Evolutionary conservation across 2,113 vertebrate genomes (phyloP).

Genomic region (Fulmarus glacialis): DNA sequence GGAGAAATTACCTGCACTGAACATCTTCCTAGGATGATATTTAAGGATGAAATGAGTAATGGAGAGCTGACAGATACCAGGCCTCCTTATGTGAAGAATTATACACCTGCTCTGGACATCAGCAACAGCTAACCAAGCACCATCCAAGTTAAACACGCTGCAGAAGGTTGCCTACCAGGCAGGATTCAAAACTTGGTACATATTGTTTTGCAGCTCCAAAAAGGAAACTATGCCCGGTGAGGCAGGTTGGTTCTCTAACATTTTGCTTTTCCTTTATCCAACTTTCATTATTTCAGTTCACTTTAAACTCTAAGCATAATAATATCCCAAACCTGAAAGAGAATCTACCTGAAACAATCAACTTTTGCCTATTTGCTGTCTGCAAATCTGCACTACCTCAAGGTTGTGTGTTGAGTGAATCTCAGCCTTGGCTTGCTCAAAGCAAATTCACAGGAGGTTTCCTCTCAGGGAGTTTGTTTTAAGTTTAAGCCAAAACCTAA

Average conservation of each 20-base stretch:
- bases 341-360: neutral
- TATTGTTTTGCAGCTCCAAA: neutral
- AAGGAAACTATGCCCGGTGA: neutral
- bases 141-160: neutral
- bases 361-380: neutral
- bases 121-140: neutral
- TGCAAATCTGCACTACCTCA: neutral
- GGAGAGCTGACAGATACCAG: neutral
- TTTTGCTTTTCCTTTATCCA: neutral
- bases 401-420: neutral
- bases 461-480: fast-evolving
- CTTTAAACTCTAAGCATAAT: neutral
- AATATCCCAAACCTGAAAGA: neutral
- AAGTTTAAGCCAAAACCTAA: neutral
- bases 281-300: neutral
- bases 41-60: neutral
- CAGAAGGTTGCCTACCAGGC: neutral
- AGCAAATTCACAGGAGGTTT: neutral
- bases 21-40: neutral
- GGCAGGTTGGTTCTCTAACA: neutral
- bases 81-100: neutral
- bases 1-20: neutral
- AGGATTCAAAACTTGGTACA: neutral
- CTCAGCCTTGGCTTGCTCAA: neutral
- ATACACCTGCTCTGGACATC: neutral